phyloP scores from a whole-genome alignment of 1,140 invertebrate species.

The Sinella curviseta region DNA sequence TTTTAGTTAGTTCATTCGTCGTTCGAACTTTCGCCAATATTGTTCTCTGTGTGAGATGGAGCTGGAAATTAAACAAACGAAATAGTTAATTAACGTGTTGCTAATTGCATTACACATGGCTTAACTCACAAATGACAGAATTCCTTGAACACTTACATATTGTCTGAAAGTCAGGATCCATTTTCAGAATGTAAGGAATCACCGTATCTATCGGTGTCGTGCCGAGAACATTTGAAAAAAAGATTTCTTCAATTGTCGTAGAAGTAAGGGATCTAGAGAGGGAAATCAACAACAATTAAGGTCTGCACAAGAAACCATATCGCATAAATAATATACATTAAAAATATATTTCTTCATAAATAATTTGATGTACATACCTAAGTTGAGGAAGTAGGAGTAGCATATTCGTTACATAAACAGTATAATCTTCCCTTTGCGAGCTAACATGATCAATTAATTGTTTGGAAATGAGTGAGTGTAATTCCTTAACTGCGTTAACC shows the following conservation, averaged over 20 bases:
- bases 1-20: too few species aligned
- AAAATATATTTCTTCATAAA: constrained; percentile 32
- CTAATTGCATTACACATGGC: background rate
- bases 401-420: constrained; percentile 28
- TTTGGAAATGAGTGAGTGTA: constrained; percentile 62
- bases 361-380: constrained; percentile 34
- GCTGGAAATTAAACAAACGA: background rate
- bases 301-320: background rate
- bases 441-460: constrained; percentile 50
- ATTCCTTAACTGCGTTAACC: constrained; percentile 67
- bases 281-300: background rate
- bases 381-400: constrained; percentile 43
- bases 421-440: background rate
- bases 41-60: background rate
- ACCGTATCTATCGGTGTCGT: constrained; percentile 88
- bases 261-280: constrained; percentile 59
- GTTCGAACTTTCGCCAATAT: constrained; percentile 2
- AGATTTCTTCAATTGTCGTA: constrained; percentile 86
- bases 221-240: constrained; percentile 88
- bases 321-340: too few species aligned
- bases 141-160: constrained; percentile 8
- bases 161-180: constrained; percentile 60
- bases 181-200: constrained; percentile 85
- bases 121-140: too few species aligned
- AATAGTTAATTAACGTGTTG: background rate